Base-by-base conservation (phyloP, 2,888 invertebrate genomes). In the Fragum sueziense region DNA sequence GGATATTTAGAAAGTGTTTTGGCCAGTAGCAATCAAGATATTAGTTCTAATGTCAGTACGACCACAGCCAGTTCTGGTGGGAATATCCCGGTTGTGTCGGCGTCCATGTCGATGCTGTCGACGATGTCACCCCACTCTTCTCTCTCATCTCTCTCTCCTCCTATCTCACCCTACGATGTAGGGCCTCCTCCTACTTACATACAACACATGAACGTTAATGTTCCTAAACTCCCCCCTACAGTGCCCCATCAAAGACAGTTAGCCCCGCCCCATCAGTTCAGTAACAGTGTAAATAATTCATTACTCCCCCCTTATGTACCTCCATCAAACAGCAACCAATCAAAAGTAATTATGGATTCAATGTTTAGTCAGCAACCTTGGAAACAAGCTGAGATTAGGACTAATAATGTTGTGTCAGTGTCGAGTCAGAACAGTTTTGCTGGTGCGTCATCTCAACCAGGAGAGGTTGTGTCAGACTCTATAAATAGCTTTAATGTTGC, bases 141-240 rank as follows among this genome's bases (percentile, higher is more conserved):
- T 29, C 77, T 88, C 20, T 88, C 88, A 52, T 96, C 97, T 33
- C 96, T 97, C 81, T 97, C 97, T 83, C 97, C 97, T 54, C 97
- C 97, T 0, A 95, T 96, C n/a, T 96, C 97, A 89, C 95, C 96
- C 0, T 93, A 93, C 67, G 90, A 90, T 62, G 83, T 95, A 54
- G 92, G 95, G 37, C 95, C 95, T 17, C 93, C 93, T 14, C 95
- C 95, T 6, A 95, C 95, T 3, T 96, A 95, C 91, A 95, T 95
- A 85, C 95, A 96, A 77, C 92, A 93, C 83, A 90, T 92, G 87
- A 75, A 76, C 47, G 74, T 79, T 9, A 76, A 71, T 79, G 82
- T 71, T 65, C 70, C 71, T 57, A 80, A 80, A 68, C 74, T 78
- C n/a, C 78, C 79, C 27, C 22, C 59, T 9, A 27, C 37, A 9